Evolutionary conservation across 2,888 invertebrate genomes (phyloP).

Genomic region (Tillus elongatus): DNA sequence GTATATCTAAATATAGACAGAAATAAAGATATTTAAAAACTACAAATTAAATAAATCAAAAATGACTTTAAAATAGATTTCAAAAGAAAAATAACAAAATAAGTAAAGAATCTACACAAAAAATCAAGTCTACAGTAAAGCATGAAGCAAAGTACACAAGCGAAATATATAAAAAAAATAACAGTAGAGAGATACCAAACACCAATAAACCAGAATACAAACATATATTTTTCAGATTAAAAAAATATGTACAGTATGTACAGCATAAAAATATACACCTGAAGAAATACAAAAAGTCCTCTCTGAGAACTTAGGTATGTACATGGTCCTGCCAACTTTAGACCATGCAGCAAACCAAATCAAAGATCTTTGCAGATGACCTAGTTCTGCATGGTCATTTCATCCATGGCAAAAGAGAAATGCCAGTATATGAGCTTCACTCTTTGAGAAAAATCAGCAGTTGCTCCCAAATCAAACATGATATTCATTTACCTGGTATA

Average conservation of each 20-base stretch:
- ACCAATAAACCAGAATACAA: constrained; percentile 8
- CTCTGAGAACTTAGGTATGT: constrained; percentile 28
- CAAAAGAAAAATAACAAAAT: constrained; percentile 12
- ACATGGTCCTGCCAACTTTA: too few species aligned
- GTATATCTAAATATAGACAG: constrained; percentile 55
- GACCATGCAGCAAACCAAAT: too few species aligned
- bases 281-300: constrained; percentile 23
- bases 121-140: constrained; percentile 13
- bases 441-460: background rate
- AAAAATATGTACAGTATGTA: constrained; percentile 11
- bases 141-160: constrained; percentile 17
- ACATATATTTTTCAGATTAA: constrained; percentile 14
- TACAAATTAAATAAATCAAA: constrained; percentile 15
- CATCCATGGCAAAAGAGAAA: too few species aligned
- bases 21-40: constrained; percentile 19
- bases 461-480: background rate
- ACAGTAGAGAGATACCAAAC: constrained; percentile 16
- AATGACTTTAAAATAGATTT: constrained; percentile 7
- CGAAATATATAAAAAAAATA: constrained; percentile 22
- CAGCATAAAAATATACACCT: constrained; percentile 8
- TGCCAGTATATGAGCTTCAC: too few species aligned
- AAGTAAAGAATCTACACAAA: constrained; percentile 18
- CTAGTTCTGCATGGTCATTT: too few species aligned
- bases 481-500: constrained; percentile 50
- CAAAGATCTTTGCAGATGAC: too few species aligned